Evolutionary conservation across 2,113 vertebrate genomes (phyloP).

Genomic region (Elgaria multicarinata): DNA sequence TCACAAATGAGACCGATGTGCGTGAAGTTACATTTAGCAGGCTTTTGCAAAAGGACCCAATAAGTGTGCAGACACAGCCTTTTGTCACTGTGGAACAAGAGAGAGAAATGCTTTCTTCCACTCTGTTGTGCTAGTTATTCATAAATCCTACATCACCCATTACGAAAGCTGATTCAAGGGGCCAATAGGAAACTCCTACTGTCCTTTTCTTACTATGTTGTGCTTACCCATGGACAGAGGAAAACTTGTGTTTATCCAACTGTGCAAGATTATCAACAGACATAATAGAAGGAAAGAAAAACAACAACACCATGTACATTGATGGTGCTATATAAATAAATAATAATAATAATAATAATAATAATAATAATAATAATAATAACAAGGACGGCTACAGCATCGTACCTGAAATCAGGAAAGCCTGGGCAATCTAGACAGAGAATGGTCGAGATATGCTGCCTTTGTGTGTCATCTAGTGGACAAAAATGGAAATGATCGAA

Average conservation of each 20-base stretch:
- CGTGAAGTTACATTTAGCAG: background rate
- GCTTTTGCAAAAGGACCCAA: background rate
- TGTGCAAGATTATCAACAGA: background rate
- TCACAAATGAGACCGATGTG: background rate
- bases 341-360: too few species aligned
- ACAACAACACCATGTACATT: too few species aligned
- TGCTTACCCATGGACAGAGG: too few species aligned
- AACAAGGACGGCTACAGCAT: background rate
- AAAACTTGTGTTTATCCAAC: background rate
- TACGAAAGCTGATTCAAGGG: background rate
- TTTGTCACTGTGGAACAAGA: background rate
- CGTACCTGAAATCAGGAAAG: background rate
- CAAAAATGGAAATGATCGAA: background rate
- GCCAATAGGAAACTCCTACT: background rate
- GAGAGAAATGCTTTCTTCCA: too few species aligned
- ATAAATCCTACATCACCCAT: background rate
- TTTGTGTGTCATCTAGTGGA: slow-evolving; percentile 75
- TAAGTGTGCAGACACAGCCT: background rate
- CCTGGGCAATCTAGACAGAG: background rate
- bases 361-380: too few species aligned
- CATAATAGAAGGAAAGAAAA: background rate
- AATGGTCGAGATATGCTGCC: background rate
- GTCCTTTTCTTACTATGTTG: background rate
- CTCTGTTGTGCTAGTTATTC: background rate
- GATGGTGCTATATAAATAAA: too few species aligned